phyloP scores from a whole-genome alignment of 2,113 vertebrate genomes.

The Talpa occidentalis region DNA sequence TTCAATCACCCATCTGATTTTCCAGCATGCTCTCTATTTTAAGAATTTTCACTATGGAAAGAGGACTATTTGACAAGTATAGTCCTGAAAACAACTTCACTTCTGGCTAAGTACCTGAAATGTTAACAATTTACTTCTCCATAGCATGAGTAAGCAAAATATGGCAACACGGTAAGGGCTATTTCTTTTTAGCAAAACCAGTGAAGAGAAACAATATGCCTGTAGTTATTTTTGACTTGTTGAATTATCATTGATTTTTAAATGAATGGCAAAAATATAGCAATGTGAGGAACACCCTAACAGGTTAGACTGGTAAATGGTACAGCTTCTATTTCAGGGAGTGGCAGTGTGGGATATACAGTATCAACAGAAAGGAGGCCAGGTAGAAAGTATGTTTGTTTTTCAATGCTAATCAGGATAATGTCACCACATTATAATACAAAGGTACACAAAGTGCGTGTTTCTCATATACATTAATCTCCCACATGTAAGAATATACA shows the following conservation, averaged over 20 bases:
- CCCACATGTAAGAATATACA: not conserved
- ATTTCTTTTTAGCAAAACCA: constrained; percentile 53
- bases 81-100: constrained; percentile 54
- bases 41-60: constrained; percentile 52
- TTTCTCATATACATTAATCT: not conserved
- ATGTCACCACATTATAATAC: not conserved
- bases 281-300: not conserved
- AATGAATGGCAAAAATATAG: constrained; percentile 54
- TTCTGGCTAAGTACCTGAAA: constrained; percentile 43
- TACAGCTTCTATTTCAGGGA: constrained; percentile 36
- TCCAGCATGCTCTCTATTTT: constrained; percentile 26
- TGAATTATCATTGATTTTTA: constrained; percentile 31
- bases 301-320: constrained; percentile 41
- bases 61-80: constrained; percentile 29
- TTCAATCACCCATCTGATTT: constrained; percentile 40
- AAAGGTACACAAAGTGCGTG: not conserved
- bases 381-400: constrained; percentile 29
- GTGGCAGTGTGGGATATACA: not conserved
- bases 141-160: constrained; percentile 41
- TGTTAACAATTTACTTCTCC: constrained; percentile 42
- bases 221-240: not conserved
- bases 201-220: not conserved
- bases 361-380: constrained; percentile 1
- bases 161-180: not conserved
- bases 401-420: constrained; percentile 5